A percentile compares a stretch with the other conserved stretches of the same genome.
Evolutionary conservation across 2,797 vertebrate species (phyloP).

Genomic region (Euphonia xanthogaster): DNA sequence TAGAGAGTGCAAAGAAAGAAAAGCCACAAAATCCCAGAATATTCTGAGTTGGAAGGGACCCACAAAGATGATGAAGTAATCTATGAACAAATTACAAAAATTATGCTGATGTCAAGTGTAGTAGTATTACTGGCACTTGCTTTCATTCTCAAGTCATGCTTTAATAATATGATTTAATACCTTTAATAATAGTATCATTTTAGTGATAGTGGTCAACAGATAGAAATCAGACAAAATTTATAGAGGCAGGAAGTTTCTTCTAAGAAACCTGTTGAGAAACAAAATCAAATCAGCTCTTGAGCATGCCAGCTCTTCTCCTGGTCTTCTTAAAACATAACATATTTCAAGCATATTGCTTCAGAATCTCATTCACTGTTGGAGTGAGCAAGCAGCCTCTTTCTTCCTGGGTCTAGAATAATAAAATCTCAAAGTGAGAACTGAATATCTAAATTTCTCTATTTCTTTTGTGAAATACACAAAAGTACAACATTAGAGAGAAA

Average conservation of each 20-base stretch:
- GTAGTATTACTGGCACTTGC: neutral
- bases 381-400: neutral
- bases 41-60: neutral
- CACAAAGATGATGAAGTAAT: neutral
- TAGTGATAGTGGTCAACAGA: neutral
- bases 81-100: neutral
- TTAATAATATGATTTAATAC: neutral
- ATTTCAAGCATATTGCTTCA: neutral
- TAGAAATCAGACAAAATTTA: neutral
- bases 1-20: neutral
- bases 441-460: neutral
- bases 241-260: neutral
- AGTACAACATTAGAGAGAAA: neutral
- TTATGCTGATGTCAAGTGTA: neutral
- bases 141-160: neutral
- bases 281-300: neutral
- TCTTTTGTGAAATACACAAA: neutral
- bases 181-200: neutral
- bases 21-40: neutral
- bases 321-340: neutral
- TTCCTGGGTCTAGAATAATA: neutral
- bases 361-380: neutral
- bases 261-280: neutral
- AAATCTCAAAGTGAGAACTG: neutral
- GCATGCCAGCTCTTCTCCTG: neutral